Base-by-base conservation (phyloP, 1,140 invertebrate species). In the Sitophilus oryzae region DNA sequence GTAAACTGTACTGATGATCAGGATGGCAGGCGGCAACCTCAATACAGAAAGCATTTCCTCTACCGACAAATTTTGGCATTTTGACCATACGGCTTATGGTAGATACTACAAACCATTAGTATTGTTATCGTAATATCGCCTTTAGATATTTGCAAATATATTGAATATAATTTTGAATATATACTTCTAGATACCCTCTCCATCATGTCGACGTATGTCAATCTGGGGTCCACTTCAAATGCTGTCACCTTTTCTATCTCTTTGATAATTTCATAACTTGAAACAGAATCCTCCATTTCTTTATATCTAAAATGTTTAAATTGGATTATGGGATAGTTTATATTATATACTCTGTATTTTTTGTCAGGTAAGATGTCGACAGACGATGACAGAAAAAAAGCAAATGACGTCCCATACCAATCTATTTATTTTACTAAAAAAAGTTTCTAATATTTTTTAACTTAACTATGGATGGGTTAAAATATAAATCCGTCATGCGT, bases 21-120 rank as follows among this genome's bases (percentile, higher is more conserved):
- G 77, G 73, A 54, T 81, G 73, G 59, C 83, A 79, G 51, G 79
- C 80, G 60, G 83, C 82, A 4, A 86, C 62, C 69, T 86, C 82
- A 15, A 86, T 71, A 9, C 78, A 66, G 61, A 87, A 82, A 1
- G 82, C 83, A 62, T 82, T 82, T 1, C 71, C 64, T 45, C 67
- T 54, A 0, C 77, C 77, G 36, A 47, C 20, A 38, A 58, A 66
- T 11, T 45, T 49, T 14, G 62, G 61, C 5, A 57, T 41, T 16
- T 37, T 35, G n/a, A 4, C 35, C 3, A 25, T 34, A 20, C 18
- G 9, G 23, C 50, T 43, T 5, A 8, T 18, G 8, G 50, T 52
- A 9, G 50, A 52, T n/a, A 44, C 23, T 49, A 14, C 14, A 30
- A 30, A 20, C 2, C 1, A 37, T 37, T 4, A n/a, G 44, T 47